Evolutionary conservation across 92 coral and sea anemone species (phyloP), one percentile per base, ranked within the genome.

Genomic region (Phymanthus crucifer): DNA sequence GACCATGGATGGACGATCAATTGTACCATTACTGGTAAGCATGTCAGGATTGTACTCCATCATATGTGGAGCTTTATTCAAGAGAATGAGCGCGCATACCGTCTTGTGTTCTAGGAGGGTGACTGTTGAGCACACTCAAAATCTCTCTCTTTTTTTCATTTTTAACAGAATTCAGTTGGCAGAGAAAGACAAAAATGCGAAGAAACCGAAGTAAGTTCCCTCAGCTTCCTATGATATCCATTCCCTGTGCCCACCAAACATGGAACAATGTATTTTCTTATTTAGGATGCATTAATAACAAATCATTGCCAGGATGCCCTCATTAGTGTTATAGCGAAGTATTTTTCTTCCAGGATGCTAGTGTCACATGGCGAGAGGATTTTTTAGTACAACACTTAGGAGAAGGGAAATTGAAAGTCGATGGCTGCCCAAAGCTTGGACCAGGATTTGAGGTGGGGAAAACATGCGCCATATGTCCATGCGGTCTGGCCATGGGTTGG

Each of bases 1-100:
- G 32, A 64, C 91, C 23, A 89, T 92, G 97, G 97, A 92, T 72
- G 97, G 97, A 38, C 88, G 82, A 18, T 92, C 97, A 0, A 86
- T 92, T 68, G 83, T 86, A 3, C 89, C 93, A 16, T 77, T 86
- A 29, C 74, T 92, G 86, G 97, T 92, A 33, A 26, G 95, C 75
- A 17, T 1, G 24, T 27, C 38, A 6, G 16, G 24, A 9, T 40
- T 45, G 18, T 4, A 10, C 11, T 29, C 1, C 2, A 24, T 10
- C 68, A 54, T 21, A n/a, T 24, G 1, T 21, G 32, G 66, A n/a
- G 5, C 34, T 21, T 21, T 21, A 54, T 8, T 24, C 29, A 21
- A 54, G 64, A 8, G 64, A 14, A 54, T 21, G 27, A 6, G 50
- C 13, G 50, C 3, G 50, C 10, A 45, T n/a, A n/a, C n/a, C n/a